Evolutionary conservation across 2,113 vertebrate genomes (phyloP), one percentile per base, ranked within the genome.

Genomic region (Psephotus haematonotus): DNA sequence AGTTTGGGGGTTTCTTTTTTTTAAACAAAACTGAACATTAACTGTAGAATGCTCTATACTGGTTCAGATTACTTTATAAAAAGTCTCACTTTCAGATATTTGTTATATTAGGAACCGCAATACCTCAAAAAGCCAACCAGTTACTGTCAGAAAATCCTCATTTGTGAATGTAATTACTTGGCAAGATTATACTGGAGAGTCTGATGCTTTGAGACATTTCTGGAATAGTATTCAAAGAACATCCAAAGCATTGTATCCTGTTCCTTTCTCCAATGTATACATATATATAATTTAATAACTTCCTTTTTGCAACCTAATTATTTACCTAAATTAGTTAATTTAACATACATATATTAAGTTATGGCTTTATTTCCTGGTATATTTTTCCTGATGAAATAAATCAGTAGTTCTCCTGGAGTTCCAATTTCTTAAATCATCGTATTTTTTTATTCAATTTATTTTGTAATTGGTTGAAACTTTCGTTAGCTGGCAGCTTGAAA

Each of bases 321-420:
- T 96, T 96, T 93, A 72, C 74, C 25, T 88, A 96, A 88, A 94
- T 96, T 60, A 49, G 59, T 60, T 88, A 91, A 93, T 87, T 95
- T 88, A 57, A 71, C 60, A 75, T 82, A 59, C 11, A 55, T 64
- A 35, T 91, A 96, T 97, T 97, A 95, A 81, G 39, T 97, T 95
- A 94, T 15, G 11, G 22, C n/a, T 95, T 90, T 93, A 82, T 92
- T 94, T 96, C 95, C 95, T 95, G 86, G 62, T 79, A 9, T 89
- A 69, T 57, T 93, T 92, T 95, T 88, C 69, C 83, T 82, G 53
- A 33, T 76, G 13, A 84, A 86, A 88, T 93, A 86, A 82, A 82
- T 82, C 86, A 92, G 1, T 72, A 52, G 43, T 72, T 94, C 37
- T 88, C 49, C 59, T 47, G n/a, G 25, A 93, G 71, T 71, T 64